Evolutionary conservation across 64 coral and sea anemone species (phyloP).

Genomic region (Anthopleura sola): DNA sequence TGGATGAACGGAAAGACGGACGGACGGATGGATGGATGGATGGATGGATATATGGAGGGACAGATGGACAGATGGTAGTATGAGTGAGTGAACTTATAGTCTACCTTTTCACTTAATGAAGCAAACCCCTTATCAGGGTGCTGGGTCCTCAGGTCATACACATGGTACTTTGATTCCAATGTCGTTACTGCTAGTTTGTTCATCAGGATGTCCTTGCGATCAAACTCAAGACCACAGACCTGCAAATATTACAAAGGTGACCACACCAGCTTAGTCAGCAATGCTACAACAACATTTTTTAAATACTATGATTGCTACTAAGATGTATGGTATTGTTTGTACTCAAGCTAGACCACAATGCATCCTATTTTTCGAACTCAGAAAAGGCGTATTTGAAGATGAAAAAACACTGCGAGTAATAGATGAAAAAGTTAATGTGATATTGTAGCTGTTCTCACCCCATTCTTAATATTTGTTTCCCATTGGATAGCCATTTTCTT

Average conservation of each 20-base stretch:
- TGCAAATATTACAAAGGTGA: background rate
- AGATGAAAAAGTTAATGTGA: too few species aligned
- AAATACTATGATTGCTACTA: too few species aligned
- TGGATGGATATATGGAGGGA: too few species aligned
- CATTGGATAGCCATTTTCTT: constrained; percentile 97
- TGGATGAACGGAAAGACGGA: background rate
- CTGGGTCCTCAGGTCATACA: constrained; percentile 91
- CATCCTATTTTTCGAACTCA: too few species aligned
- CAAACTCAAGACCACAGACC: constrained; percentile 98
- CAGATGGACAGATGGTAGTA: background rate
- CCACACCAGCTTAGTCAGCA: too few species aligned
- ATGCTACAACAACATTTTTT: too few species aligned
- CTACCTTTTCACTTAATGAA: constrained; percentile 83
- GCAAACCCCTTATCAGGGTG: constrained; percentile 97
- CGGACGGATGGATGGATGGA: background rate
- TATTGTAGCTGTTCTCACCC: constrained; percentile 32
- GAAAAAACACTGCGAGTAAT: too few species aligned
- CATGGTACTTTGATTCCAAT: constrained; percentile 94
- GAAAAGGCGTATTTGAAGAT: too few species aligned
- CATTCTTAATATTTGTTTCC: constrained; percentile 97
- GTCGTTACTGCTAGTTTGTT: constrained; percentile 95
- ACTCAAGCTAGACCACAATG: too few species aligned
- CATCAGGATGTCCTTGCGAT: constrained; percentile 90
- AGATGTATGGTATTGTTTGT: too few species aligned
- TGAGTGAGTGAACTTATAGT: background rate